A percentile compares a stretch with the other conserved stretches of the same genome.
These are phyloP conservation scores for Chiloscyllium punctatum DNA, from an alignment of 2,797 vertebrate genomes.

Conservation along the genomic window DNA sequence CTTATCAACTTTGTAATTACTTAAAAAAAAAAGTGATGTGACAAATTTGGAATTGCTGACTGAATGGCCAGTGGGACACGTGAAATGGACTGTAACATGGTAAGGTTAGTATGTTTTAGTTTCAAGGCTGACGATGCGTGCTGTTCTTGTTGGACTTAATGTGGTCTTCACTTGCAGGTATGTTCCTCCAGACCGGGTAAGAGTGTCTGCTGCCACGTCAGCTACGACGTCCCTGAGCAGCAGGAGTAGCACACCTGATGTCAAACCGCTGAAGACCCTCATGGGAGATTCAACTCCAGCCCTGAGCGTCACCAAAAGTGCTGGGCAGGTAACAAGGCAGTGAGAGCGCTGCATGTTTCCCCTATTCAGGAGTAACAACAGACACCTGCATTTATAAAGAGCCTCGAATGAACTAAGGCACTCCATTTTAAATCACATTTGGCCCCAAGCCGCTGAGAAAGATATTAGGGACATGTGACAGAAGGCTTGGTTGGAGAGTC, in stretches of 20 bases:
- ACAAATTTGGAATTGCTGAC: neutral
- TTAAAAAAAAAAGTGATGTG: neutral
- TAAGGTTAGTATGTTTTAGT: neutral
- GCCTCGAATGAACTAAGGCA: neutral
- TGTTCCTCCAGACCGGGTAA: constrained; percentile 69
- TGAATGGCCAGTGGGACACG: neutral
- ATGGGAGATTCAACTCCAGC: constrained; percentile 52
- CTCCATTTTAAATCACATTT: neutral
- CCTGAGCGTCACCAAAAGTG: constrained; percentile 48
- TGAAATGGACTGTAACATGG: no score
- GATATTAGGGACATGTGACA: neutral
- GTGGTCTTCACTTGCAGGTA: constrained; percentile 61
- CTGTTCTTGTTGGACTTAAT: neutral
- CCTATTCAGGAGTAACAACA: neutral
- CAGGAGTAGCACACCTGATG: constrained; percentile 62
- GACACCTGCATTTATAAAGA: neutral
- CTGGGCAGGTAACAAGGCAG: constrained; percentile 49
- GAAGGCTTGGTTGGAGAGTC: no score
- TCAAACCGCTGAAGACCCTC: constrained; percentile 57
- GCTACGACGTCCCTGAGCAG: constrained; percentile 50
- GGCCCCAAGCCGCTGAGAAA: neutral
- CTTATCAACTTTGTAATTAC: neutral
- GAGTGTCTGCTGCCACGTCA: constrained; percentile 43
- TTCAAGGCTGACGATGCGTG: neutral
- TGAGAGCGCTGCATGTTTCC: neutral